Conservation (phyloP, 1,140 invertebrate species). For the Choristoneura fumiferana region DNA sequence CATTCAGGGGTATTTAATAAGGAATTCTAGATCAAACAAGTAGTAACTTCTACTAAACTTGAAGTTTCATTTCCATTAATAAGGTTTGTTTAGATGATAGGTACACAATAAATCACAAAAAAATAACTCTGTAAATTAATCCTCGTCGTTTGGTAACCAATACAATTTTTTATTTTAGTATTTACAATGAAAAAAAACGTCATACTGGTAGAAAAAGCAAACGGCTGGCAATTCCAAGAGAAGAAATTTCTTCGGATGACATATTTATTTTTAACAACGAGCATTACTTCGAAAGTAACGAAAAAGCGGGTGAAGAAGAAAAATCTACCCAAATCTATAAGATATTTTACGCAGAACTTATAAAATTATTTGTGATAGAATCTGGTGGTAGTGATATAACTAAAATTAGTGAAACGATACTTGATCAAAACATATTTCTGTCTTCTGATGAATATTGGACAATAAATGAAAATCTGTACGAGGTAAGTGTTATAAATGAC, state of each 20-base stretch:
- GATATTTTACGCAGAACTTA: constrained; percentile 56
- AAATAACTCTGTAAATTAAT: too few species aligned
- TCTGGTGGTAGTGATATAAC: constrained; percentile 33
- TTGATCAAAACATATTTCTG: constrained; percentile 66
- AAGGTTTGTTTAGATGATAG: too few species aligned
- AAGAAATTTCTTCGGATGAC: not conserved
- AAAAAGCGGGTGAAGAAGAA: constrained; percentile 38
- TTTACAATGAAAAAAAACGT: constrained; percentile 48
- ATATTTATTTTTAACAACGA: constrained; percentile 14
- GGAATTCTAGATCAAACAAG: too few species aligned
- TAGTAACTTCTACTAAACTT: too few species aligned
- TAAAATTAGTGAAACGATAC: constrained; percentile 53
- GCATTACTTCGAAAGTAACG: constrained; percentile 22
- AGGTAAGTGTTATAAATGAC: constrained; percentile 58
- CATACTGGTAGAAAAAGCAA: constrained; percentile 32
- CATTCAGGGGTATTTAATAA: too few species aligned
- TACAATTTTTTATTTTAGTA: constrained; percentile 37
- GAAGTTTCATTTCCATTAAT: too few species aligned
- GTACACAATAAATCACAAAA: too few species aligned
- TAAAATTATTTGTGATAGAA: constrained; percentile 58
- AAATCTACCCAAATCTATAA: constrained; percentile 46
- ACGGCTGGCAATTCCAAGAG: constrained; percentile 4
- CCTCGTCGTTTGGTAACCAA: too few species aligned
- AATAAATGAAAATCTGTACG: constrained; percentile 74
- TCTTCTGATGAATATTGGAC: constrained; percentile 72